A percentile compares a stretch with the other conserved stretches of the same genome.
Conservation (phyloP, 2,797 vertebrate genomes). For the Coracias cyanogaster region DNA sequence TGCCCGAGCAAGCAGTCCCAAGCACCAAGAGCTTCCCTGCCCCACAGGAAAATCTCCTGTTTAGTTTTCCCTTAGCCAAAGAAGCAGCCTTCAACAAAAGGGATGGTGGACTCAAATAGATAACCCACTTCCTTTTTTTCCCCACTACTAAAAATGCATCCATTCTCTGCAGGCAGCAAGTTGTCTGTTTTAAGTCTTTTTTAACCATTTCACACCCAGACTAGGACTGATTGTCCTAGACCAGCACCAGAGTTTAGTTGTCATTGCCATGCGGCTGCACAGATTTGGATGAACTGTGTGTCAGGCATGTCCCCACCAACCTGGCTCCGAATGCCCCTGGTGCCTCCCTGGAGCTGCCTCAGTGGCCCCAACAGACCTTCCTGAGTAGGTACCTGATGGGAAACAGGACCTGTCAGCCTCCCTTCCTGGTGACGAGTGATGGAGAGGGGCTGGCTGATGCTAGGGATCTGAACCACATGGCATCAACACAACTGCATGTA, state of each 20-base stretch:
- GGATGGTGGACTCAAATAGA: neutral
- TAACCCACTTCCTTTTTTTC: neutral
- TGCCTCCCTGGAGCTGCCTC: neutral
- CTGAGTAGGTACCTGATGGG: neutral
- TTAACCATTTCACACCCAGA: neutral
- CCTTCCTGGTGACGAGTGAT: rapidly evolving
- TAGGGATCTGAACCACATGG: neutral
- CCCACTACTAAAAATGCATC: neutral
- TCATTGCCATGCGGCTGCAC: rapidly evolving
- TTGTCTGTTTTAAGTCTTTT: conserved; percentile 9
- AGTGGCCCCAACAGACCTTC: neutral
- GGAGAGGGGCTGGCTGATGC: neutral
- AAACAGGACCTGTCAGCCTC: neutral
- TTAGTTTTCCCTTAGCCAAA: neutral
- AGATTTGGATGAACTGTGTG: neutral
- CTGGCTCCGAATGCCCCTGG: neutral
- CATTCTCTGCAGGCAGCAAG: conserved; percentile 42
- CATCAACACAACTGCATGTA: rapidly evolving
- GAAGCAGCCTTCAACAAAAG: neutral
- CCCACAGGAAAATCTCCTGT: neutral
- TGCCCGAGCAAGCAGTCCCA: rapidly evolving
- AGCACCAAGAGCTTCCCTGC: neutral
- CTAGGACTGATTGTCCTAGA: neutral
- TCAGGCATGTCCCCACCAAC: neutral
- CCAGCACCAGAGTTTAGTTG: neutral